Base-by-base conservation (phyloP, 2,888 invertebrate genomes). In the Sisyra nigra region DNA sequence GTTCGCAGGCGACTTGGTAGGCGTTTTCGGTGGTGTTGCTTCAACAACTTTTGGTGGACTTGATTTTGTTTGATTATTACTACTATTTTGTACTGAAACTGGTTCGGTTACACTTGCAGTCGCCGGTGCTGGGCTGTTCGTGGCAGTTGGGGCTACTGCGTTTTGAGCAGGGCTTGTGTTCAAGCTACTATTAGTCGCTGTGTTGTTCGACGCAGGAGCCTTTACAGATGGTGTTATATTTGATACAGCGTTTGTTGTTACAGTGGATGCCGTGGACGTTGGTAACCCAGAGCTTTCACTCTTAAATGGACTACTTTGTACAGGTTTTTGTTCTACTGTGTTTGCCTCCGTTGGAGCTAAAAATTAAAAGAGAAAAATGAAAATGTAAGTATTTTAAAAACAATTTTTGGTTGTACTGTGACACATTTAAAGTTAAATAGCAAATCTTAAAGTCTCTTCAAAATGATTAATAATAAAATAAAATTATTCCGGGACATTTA, bases 51-150 rank as follows among this genome's bases (percentile, higher is more conserved):
- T 18, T 11, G 38, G 38, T 38, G 38, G 38, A 8, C 18, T 10
- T 15, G 15, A 9, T 15, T 37, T 37, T 19, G 37, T 19, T 15
- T 11, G 18, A 37, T 37, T 37, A 37, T 37, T 24, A 24, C 24
- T 24, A 24, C 5, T 24, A 5, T 5, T 37, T 37, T 39, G 39
- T 45, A 47, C 17, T 50, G 51, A 6, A 51, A 54, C 29, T 51
- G 51, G 17, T 50, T 51, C 17, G 52, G 53, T n/a, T 47, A 68
- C 56, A 54, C 67, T 61, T 34, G 69, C 63, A 48, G 70, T 61
- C 19, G 37, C 19, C 47, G 29, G 11, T 45, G 42, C 30, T 49
- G 29, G 34, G 44, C 9, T 14, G 34, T 15, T 11, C 4, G 14
- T 18, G 9, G 15, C 10, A 10, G 10, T 14, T 13, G 36, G n/a